These are phyloP conservation scores for Callosobruchus maculatus DNA, from an alignment of 2,888 invertebrate species.

Conservation along the genomic window DNA sequence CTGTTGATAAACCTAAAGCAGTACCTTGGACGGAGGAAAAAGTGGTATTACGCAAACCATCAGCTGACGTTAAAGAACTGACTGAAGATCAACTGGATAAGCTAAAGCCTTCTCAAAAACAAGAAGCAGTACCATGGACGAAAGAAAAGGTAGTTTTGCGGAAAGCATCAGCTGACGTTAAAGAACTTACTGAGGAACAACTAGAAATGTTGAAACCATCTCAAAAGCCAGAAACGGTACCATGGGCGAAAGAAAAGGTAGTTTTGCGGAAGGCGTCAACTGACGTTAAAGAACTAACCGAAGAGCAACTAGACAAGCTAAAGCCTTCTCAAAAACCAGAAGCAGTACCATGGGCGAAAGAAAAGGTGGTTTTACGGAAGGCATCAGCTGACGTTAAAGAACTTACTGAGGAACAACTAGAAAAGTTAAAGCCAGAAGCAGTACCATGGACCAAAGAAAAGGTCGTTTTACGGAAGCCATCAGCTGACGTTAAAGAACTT, in stretches of 20 bases:
- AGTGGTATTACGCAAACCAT: constrained; percentile 48
- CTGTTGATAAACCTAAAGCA: constrained; percentile 12
- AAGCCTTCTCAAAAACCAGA: background rate
- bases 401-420: background rate
- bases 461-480: constrained; percentile 3
- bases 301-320: background rate
- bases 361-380: background rate
- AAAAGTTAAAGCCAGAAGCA: background rate
- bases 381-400: constrained; percentile 46
- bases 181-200: constrained; percentile 18
- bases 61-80: constrained; percentile 6
- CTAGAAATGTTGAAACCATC: background rate
- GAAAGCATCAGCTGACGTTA: constrained; percentile 45
- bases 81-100: background rate
- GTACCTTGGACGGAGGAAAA: constrained; percentile 61
- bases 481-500: constrained; percentile 46
- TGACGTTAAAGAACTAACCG: constrained; percentile 41
- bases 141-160: constrained; percentile 59
- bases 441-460: background rate
- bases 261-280: constrained; percentile 27
- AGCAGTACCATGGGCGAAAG: background rate
- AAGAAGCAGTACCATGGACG: constrained; percentile 52
- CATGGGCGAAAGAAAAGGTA: background rate
- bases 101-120: background rate
- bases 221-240: background rate